phyloP scores from a whole-genome alignment of 1,140 invertebrate genomes.

The Bombyx mori region DNA sequence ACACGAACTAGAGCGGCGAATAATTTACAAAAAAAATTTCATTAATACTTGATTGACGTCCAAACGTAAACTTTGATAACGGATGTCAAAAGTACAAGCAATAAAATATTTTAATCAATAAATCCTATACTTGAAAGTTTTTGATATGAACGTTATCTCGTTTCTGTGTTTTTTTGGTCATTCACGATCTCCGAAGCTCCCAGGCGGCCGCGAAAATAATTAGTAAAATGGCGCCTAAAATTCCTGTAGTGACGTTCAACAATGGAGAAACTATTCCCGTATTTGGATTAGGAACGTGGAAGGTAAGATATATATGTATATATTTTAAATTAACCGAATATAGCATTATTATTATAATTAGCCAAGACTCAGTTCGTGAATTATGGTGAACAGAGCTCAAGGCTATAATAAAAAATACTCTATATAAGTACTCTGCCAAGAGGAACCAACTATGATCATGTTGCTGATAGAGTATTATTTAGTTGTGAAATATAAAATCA shows the following conservation, averaged over 20 bases:
- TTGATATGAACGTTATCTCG: too few species aligned
- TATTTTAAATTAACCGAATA: not conserved
- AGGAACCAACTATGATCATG: not conserved
- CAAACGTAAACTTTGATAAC: too few species aligned
- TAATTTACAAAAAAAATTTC: too few species aligned
- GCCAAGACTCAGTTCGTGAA: not conserved
- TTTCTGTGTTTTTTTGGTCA: too few species aligned
- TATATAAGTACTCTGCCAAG: not conserved
- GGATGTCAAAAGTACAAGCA: too few species aligned
- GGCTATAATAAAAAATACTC: too few species aligned
- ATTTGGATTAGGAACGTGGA: conserved; percentile 84
- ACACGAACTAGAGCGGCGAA: too few species aligned
- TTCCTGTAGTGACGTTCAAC: conserved; percentile 55
- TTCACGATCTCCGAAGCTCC: too few species aligned
- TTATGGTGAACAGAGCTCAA: not conserved
- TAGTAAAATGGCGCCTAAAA: not conserved
- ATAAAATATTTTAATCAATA: too few species aligned
- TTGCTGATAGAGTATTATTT: not conserved
- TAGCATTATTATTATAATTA: not conserved
- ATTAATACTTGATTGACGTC: too few species aligned
- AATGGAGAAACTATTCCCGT: conserved; percentile 77
- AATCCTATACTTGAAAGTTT: too few species aligned
- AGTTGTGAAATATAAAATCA: not conserved
- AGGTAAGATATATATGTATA: conserved; percentile 64
- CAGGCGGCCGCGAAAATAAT: not conserved